Evolutionary conservation across 2,113 vertebrate genomes (phyloP), one percentile per base, ranked within the genome.

Genomic region (Orcinus orca): DNA sequence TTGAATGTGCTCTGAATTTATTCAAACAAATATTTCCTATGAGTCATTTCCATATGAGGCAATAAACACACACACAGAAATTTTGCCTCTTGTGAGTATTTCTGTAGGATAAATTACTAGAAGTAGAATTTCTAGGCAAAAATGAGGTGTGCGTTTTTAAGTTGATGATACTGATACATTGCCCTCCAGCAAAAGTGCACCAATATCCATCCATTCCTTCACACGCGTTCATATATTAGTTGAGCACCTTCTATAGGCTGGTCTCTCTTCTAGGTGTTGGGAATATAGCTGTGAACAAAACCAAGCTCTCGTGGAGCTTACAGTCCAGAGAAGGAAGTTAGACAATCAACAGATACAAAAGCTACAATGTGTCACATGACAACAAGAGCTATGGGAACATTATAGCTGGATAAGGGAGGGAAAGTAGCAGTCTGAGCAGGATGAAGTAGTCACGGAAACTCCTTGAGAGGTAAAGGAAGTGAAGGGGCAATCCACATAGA

Each of bases 281-380:
- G 55, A 47, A 73, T 1, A 13, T 7, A 36, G 58, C 44, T 3
- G 13, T 3, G 6, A 50, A 62, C 29, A 20, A 44, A 60, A 38
- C 20, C 5, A 15, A 41, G 25, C 17, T 1, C 15, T 50, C 8
- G 0, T 0, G 36, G 53, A 31, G 29, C 55, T 36, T 23, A 44
- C 9, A 17, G 76, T 44, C 17, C 47, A 20, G 25, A 71, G 74
- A 38, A n/a, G 55, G 33, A 31, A 36, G n/a, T 18, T 14, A 18
- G 82, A 23, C 5, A 53, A 15, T 31, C 6, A 31, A 23, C 36
- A 55, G 41, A 36, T 5, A 13, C 8, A 0, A 6, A 65, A 8
- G 33, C 38, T 18, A 2, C 3, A 8, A 3, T 2, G 15, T 6
- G 5, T 15, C 63, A 8, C n/a, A 10, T 7, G 26, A 33, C 18